Conservation (phyloP, 92 coral and sea anemone genomes). For the Epizoanthus stellaris region DNA sequence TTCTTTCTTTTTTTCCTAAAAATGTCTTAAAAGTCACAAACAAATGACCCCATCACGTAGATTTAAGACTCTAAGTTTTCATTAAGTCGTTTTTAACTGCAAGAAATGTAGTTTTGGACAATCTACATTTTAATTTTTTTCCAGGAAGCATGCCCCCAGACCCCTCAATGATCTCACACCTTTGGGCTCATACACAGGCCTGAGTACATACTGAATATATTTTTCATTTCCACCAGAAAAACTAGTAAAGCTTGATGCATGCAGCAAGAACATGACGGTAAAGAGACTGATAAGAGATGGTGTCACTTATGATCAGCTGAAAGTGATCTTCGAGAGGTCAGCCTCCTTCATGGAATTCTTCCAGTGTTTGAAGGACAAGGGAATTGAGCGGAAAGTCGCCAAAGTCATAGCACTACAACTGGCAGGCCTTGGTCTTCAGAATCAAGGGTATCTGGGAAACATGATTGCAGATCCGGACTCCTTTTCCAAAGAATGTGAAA, state of each 20-base stretch:
- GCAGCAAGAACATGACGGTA: slow-evolving; percentile 76
- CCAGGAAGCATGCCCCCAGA: too few relatives aligned
- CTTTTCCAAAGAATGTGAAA: slow-evolving; percentile 37
- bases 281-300: slow-evolving; percentile 80
- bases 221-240: slow-evolving; percentile 61
- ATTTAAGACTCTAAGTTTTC: too few relatives aligned
- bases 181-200: neutral
- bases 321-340: slow-evolving; percentile 83
- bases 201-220: neutral
- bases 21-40: too few relatives aligned
- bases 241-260: slow-evolving; percentile 79
- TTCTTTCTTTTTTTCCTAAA: too few relatives aligned
- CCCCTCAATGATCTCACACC: too few relatives aligned
- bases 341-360: slow-evolving; percentile 93
- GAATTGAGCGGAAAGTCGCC: slow-evolving; percentile 89
- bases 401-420: slow-evolving; percentile 85
- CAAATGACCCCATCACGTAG: too few relatives aligned
- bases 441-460: slow-evolving; percentile 62
- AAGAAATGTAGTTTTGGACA: too few relatives aligned
- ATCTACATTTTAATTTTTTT: too few relatives aligned
- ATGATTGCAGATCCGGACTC: neutral
- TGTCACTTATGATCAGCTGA: slow-evolving; percentile 79
- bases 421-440: slow-evolving; percentile 81
- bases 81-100: too few relatives aligned
- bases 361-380: slow-evolving; percentile 75